Conservation (phyloP, 2,113 vertebrate species). For the Cyprinodon variegatus region DNA sequence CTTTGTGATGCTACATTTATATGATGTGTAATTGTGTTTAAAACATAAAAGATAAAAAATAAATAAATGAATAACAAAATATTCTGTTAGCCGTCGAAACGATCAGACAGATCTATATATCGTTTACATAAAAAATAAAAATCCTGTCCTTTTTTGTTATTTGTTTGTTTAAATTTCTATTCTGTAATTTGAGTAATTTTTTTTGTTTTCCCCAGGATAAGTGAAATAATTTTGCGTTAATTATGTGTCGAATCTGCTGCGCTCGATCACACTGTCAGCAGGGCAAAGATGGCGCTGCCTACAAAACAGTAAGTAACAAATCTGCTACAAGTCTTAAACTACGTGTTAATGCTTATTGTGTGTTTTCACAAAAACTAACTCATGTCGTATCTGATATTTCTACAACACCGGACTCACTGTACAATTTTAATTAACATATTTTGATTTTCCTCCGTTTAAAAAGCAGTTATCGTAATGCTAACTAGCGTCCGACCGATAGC, state of each 20-base stretch:
- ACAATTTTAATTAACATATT: background rate
- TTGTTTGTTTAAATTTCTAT: no score
- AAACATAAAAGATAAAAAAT: background rate
- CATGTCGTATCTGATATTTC: background rate
- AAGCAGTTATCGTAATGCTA: slow-evolving; percentile 1
- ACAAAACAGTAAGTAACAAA: slow-evolving; percentile 70
- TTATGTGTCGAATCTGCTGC: slow-evolving; percentile 62
- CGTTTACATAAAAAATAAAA: no score
- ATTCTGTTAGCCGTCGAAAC: slow-evolving; percentile 12
- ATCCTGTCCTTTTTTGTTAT: no score
- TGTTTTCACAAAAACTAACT: background rate
- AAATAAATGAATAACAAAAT: background rate
- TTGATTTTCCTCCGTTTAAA: background rate
- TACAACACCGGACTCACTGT: background rate
- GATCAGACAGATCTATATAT: background rate
- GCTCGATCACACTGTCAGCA: slow-evolving; percentile 6
- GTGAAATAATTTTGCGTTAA: slow-evolving; percentile 7
- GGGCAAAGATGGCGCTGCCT: slow-evolving; percentile 72
- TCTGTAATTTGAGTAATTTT: background rate
- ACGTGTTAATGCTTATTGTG: background rate
- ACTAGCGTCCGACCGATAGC: background rate
- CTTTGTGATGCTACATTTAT: background rate
- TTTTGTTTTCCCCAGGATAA: background rate
- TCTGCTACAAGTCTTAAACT: slow-evolving; percentile 20
- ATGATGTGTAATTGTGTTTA: background rate